phyloP scores from a whole-genome alignment of 2,888 invertebrate genomes.

The Spatulosminthurus flaviceps region DNA sequence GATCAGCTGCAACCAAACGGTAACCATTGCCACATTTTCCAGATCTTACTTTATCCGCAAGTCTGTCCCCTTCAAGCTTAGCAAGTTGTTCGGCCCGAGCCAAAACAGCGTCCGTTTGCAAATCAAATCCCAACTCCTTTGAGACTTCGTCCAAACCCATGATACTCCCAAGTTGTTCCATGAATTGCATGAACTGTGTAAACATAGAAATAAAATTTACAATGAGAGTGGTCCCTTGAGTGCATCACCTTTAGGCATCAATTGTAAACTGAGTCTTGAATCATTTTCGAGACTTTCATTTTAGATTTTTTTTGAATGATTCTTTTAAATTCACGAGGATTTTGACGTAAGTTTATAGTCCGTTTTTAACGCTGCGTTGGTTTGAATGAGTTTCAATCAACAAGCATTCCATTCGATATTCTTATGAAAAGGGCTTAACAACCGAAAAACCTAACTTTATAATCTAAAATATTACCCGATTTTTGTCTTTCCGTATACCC shows the following conservation, averaged over 20 bases:
- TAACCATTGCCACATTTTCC: slow-evolving; percentile 20
- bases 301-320: neutral
- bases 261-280: too few relatives aligned
- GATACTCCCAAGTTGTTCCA: slow-evolving; percentile 83
- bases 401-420: too few relatives aligned
- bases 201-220: neutral
- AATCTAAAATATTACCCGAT: slow-evolving; percentile 71
- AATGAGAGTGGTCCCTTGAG: too few relatives aligned
- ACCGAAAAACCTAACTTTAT: neutral
- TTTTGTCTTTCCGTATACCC: slow-evolving; percentile 78
- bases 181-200: slow-evolving; percentile 76
- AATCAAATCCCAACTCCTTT: slow-evolving; percentile 80
- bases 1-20: slow-evolving; percentile 41
- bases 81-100: slow-evolving; percentile 86
- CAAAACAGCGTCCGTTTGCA: slow-evolving; percentile 84
- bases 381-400: too few relatives aligned
- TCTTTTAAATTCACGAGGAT: too few relatives aligned
- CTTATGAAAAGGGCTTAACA: neutral
- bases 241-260: too few relatives aligned
- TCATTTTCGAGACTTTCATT: neutral
- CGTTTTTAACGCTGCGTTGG: too few relatives aligned
- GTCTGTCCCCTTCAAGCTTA: slow-evolving; percentile 81
- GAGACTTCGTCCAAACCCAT: slow-evolving; percentile 87
- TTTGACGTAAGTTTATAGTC: too few relatives aligned
- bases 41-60: slow-evolving; percentile 78